Base-by-base conservation (phyloP, 2,113 vertebrate genomes). In the Cheirogaleus medius region DNA sequence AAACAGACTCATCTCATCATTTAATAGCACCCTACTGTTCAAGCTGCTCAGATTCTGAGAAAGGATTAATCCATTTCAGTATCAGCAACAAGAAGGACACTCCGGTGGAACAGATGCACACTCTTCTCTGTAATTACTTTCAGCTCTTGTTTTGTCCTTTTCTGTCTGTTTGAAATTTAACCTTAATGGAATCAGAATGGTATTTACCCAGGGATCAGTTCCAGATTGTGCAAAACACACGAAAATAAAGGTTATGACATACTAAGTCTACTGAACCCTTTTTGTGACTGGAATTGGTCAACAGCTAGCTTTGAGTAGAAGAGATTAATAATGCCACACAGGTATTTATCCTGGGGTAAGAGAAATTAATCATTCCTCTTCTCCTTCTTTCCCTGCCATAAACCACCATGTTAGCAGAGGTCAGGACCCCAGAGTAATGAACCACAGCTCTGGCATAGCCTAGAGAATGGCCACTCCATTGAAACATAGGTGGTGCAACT, bases 81-180 rank as follows among this genome's bases (percentile, higher is more conserved):
- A 39, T 64, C 94, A 90, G 84, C 86, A 88, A 81, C 42, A 71
- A 52, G 89, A 98, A 91, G 87, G 95, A 97, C 95, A 86, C 90
- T 87, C 93, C 7, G 58, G 71, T 97, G 78, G 97, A 98, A 85
- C 96, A 98, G 94, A 95, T 97, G 96, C 92, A 82, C 73, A 32
- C 73, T 91, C 42, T 71, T 95, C 58, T 97, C 86, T 90, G 68
- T 98, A 98, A 98, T 98, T 98, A 97, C 92, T 97, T 97, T 98
- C 78, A 96, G 81, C 39, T 98, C 82, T 92, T n/a, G 34, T 68
- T 98, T 94, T 97, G 90, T 95, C 94, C 93, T 98, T 98, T 96
- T 85, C 92, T 94, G 90, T 95, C 69, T 97, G 68, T 97, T 96
- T 98, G 98, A 98, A 98, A 98, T 94, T 93, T 97, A 98, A 96